Conservation (phyloP, 2,113 vertebrate genomes). For the Steatornis caripensis region DNA sequence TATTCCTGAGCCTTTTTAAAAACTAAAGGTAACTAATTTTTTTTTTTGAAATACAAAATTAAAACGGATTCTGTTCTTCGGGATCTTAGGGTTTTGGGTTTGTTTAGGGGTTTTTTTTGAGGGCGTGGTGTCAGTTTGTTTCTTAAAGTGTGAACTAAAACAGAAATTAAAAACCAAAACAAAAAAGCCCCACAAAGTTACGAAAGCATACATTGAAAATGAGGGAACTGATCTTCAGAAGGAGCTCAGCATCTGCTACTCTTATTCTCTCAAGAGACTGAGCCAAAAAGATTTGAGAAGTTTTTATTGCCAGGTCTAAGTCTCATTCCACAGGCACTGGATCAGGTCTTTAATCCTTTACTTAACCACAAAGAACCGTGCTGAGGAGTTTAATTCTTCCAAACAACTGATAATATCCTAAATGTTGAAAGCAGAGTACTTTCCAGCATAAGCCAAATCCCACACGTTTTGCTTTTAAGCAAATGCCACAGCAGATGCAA, state of each 20-base stretch:
- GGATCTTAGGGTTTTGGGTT: not conserved
- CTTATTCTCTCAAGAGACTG: not conserved
- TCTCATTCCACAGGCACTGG: conserved; percentile 46
- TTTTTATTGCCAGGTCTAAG: conserved; percentile 38
- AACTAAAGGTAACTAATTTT: not conserved
- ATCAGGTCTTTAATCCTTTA: conserved; percentile 51
- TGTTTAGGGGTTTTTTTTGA: not conserved
- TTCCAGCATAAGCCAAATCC: conserved; percentile 29
- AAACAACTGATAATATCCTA: conserved; percentile 49
- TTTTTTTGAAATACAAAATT: not conserved
- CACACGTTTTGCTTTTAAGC: conserved; percentile 24
- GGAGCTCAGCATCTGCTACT: conserved; percentile 31
- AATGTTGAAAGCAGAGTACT: conserved; percentile 16
- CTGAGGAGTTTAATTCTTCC: conserved; percentile 53
- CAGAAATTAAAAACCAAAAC: not conserved
- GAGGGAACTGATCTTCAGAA: not conserved
- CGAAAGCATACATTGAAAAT: not conserved
- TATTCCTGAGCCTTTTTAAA: not conserved
- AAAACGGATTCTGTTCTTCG: not conserved
- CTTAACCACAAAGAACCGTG: conserved; percentile 48
- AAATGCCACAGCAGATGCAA: conserved; percentile 32
- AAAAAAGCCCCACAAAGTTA: not conserved
- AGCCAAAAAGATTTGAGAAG: conserved; percentile 29
- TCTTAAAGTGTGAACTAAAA: not conserved
- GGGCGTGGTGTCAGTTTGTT: not conserved